Evolutionary conservation across 1,140 invertebrate species (phyloP).

Genomic region (Eriocheir sinensis): DNA sequence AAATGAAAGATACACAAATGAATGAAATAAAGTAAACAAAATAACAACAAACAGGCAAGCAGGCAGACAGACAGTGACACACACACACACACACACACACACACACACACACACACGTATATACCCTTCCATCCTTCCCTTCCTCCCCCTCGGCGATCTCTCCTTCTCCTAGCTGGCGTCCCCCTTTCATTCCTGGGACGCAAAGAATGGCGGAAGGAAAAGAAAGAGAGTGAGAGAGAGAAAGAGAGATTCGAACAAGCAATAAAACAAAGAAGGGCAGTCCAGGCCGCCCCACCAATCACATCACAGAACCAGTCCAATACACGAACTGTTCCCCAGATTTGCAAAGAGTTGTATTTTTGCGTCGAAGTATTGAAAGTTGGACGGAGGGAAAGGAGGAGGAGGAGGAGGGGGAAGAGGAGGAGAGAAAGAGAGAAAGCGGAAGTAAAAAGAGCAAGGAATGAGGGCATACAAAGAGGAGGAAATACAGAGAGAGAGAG

Average conservation of each 20-base stretch:
- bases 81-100: slow-evolving; percentile 1
- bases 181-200: not conserved
- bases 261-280: not conserved
- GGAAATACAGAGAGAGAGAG: slow-evolving; percentile 20
- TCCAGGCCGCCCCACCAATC: not conserved
- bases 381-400: not conserved
- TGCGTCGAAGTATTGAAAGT: slow-evolving; percentile 1
- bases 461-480: not conserved
- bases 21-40: too few relatives aligned
- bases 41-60: too few relatives aligned
- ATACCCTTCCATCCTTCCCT: not conserved
- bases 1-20: too few relatives aligned
- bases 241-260: too few relatives aligned
- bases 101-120: not conserved
- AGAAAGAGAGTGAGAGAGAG: slow-evolving; percentile 19
- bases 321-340: not conserved
- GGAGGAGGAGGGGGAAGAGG: not conserved
- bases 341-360: slow-evolving; percentile 14
- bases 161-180: too few relatives aligned
- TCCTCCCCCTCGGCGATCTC: too few relatives aligned
- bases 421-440: not conserved
- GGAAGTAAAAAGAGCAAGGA: not conserved
- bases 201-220: not conserved
- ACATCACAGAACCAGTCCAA: slow-evolving; percentile 1
- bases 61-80: too few relatives aligned